Base-by-base conservation (phyloP, 2,888 invertebrate genomes). In the Temnothorax ravouxi region DNA sequence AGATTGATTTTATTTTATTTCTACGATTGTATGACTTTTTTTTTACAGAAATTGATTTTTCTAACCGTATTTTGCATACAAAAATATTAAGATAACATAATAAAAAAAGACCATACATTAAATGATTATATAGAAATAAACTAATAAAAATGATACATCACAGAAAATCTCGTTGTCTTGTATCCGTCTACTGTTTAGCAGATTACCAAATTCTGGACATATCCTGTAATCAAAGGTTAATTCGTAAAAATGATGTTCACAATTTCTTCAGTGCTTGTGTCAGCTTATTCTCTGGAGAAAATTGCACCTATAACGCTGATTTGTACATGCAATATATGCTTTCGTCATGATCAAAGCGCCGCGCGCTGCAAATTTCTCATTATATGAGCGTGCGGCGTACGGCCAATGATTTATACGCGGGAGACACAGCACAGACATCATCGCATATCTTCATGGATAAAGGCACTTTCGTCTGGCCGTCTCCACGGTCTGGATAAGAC, bases 391-490 rank as follows among this genome's bases (percentile, higher is more conserved):
- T 54, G 13, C 21, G 13, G 52, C 8, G 29, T 3, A 3, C 29
- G 11, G 52, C 8, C 64, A 6, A 25, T 52, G 41, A 77, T 77
- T 77, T 66, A 77, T 44, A 15, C 8, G 25, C 41, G 13, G 18
- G 18, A 4, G 38, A 47, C 34, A 15, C 9, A 44, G 21, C 38
- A 13, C 6, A 21, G 50, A 52, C 62, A 18, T 44, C n/a, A 50
- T 41, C 8, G n/a, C 67, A 13, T 41, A 6, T 29, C 15, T 41
- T 54, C 21, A n/a, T 18, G 56, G 15, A 8, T 66, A 62, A 62
- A 77, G 66, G 13, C 74, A 76, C 83, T 87, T 86, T 89, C 85
- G 83, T 81, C 81, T 59, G 82, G 80, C 74, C 81, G 67, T 54
- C 59, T 44, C n/a, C 44, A 15, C 67, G 52, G 67, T 71, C 84